Evolutionary conservation across 37 sponge, comb jelly and placozoan species (phyloP), one percentile per base, ranked within the genome.

Genomic region (Agelas oroides): DNA sequence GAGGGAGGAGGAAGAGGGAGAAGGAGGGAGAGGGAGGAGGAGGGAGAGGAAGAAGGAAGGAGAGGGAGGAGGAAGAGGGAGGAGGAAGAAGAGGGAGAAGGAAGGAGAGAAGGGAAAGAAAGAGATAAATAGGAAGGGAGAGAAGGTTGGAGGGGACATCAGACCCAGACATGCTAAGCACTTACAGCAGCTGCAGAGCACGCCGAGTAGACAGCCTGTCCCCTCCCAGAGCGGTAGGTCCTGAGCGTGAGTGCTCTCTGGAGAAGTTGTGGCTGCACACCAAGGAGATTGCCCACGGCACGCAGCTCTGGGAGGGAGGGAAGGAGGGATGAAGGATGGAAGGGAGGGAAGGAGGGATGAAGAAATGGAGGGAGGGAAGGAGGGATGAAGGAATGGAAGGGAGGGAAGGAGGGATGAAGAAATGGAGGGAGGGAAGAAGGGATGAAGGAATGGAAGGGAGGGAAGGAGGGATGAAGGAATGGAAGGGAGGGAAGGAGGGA

Each of bases 131-230:
- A n/a, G 46, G 8, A 8, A 46, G 46, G 8, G 46, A 46, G 46
- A 46, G 46, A 46, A 8, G 8, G 46, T 12, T 3, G 8, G 46
- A 8, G 46, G 3, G 46, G 8, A n/a, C n/a, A n/a, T n/a, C n/a
- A n/a, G n/a, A n/a, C n/a, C n/a, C n/a, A n/a, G n/a, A n/a, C n/a
- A n/a, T n/a, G n/a, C n/a, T n/a, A n/a, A 25, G 20, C 36, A 73
- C 91, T 84, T 56, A 94, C 95, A 55, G 84, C 95, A 71, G 91
- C 95, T 36, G 95, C 92, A 31, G 95, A 91, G 73, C 92, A 91
- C 1, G 81, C 67, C 1, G 95, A 81, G 36, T 77, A 70, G 57
- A 87, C 77, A 18, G 76, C 31, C 53, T 86, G 69, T 53, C 95
- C 95, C 21, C 85, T 61, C 5, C 61, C 58, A 67, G 88, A 86